Conservation (phyloP, 2,113 vertebrate species). For the Lampris megalopsis region DNA sequence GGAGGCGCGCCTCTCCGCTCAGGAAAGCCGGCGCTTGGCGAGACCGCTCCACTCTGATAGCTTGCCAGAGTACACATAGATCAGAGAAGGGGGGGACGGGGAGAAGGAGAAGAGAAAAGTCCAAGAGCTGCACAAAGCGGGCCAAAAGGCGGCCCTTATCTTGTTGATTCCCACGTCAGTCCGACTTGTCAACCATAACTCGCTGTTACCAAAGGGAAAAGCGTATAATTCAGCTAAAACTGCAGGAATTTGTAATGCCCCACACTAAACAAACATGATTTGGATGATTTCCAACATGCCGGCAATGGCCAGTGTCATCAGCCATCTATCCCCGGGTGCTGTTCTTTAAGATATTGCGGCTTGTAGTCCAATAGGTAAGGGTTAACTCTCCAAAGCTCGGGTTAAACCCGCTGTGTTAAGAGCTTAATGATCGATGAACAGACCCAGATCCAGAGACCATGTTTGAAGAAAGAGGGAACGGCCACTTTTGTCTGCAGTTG, state of each 20-base stretch:
- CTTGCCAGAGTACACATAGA: conserved; percentile 73
- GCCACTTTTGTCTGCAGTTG: conserved; percentile 53
- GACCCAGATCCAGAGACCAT: conserved; percentile 34
- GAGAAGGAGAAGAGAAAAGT: conserved; percentile 31
- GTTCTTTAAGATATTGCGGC: conserved; percentile 2
- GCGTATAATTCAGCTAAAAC: not conserved
- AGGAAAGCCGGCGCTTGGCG: conserved; percentile 67
- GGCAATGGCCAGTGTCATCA: too few relatives aligned
- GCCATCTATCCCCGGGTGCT: too few relatives aligned
- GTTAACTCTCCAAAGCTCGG: conserved; percentile 50
- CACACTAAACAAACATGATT: too few relatives aligned
- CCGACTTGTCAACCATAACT: not conserved
- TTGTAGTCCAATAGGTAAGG: conserved; percentile 43
- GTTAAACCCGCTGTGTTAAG: conserved; percentile 20
- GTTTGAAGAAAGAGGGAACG: conserved; percentile 56
- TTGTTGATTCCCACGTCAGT: conserved; percentile 35
- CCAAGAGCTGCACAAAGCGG: conserved; percentile 30
- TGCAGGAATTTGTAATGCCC: not conserved
- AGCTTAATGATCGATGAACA: conserved; percentile 51
- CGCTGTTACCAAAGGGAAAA: conserved; percentile 3
- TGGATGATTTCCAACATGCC: too few relatives aligned
- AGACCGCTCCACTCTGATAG: conserved; percentile 63
- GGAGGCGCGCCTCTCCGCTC: conserved; percentile 58
- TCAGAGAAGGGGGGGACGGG: conserved; percentile 54
- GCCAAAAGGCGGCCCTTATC: conserved; percentile 28